Evolutionary conservation across 2,888 invertebrate genomes (phyloP).

Genomic region (Aelia acuminata): DNA sequence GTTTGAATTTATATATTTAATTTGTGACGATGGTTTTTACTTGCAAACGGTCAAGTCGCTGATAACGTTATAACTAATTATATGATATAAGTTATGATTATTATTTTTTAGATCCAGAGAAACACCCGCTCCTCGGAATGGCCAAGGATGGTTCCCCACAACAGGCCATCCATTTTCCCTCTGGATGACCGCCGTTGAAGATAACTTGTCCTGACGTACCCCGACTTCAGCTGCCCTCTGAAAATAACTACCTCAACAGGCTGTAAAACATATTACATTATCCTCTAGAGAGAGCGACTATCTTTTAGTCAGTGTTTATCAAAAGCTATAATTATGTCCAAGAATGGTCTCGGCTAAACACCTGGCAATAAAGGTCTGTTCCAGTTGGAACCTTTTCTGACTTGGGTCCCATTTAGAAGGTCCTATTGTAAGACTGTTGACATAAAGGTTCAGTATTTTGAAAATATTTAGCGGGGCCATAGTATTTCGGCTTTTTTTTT

Average conservation of each 20-base stretch:
- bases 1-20: neutral
- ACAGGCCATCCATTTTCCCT: neutral
- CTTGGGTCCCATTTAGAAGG: neutral
- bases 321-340: neutral
- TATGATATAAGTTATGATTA: slow-evolving; percentile 4
- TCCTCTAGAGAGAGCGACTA: neutral
- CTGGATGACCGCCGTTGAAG: neutral
- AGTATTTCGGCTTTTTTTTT: too few relatives aligned
- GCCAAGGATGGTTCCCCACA: neutral
- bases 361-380: neutral
- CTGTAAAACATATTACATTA: slow-evolving; percentile 11
- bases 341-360: neutral
- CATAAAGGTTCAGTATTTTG: too few relatives aligned
- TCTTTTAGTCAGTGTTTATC: neutral
- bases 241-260: neutral
- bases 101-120: neutral
- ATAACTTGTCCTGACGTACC: neutral
- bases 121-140: neutral
- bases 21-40: neutral
- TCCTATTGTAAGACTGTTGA: too few relatives aligned
- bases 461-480: too few relatives aligned
- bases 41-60: neutral
- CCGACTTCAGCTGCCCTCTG: neutral
- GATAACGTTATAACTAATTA: neutral
- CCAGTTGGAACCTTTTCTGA: neutral